Evolutionary conservation across 2,113 vertebrate species (phyloP).

Genomic region (Brachyhypopomus gauderio): DNA sequence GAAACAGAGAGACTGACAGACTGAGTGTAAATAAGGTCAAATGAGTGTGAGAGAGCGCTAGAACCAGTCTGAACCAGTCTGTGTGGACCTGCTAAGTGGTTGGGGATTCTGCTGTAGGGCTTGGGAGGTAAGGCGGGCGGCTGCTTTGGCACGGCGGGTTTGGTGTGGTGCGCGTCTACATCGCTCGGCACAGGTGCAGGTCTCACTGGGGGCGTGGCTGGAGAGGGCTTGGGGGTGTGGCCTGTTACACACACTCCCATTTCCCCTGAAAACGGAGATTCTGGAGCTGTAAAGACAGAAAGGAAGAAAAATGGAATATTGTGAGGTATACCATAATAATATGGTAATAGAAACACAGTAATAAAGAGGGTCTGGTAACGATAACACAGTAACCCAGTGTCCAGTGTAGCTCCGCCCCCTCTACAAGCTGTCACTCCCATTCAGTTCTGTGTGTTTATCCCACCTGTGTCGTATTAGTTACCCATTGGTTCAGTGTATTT

Average conservation of each 20-base stretch:
- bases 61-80: too few species aligned
- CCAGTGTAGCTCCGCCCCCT: too few species aligned
- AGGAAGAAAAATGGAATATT: background rate
- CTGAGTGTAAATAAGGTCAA: background rate
- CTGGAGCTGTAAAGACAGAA: slow-evolving; percentile 77
- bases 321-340: background rate
- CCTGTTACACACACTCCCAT: slow-evolving; percentile 79
- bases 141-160: slow-evolving; percentile 89
- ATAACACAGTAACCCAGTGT: background rate
- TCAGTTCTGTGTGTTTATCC: too few species aligned
- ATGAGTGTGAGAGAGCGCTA: background rate
- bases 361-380: background rate
- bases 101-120: slow-evolving; percentile 91
- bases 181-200: slow-evolving; percentile 78
- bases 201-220: slow-evolving; percentile 84
- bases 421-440: too few species aligned
- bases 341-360: too few species aligned
- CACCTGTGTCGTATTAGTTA: too few species aligned
- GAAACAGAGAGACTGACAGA: background rate
- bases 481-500: too few species aligned
- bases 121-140: slow-evolving; percentile 95
- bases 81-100: slow-evolving; percentile 83
- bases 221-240: slow-evolving; percentile 82
- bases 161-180: slow-evolving; percentile 82
- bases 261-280: slow-evolving; percentile 81